Percentiles rank a stretch among this genome's conserved stretches.
Conservation (phyloP, 2,797 vertebrate species). For the Tenualosa thibaudeaui region DNA sequence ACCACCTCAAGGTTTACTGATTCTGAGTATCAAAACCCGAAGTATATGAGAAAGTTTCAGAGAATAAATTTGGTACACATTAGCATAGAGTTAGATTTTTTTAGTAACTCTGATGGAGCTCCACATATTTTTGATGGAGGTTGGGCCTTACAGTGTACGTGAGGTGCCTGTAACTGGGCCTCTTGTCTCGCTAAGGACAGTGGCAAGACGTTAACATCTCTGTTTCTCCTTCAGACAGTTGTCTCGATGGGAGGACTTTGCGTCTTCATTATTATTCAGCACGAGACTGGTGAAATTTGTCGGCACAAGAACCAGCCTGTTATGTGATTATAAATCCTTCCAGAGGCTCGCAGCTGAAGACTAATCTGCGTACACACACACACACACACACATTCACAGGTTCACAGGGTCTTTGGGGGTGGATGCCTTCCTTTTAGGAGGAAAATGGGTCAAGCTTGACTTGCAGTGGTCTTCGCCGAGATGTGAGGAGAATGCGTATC, state of each 20-base stretch:
- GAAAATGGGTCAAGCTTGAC: constrained; percentile 42
- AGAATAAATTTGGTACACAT: neutral
- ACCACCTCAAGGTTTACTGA: neutral
- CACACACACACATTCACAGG: neutral
- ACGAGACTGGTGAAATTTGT: constrained; percentile 55
- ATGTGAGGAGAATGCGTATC: constrained; percentile 18
- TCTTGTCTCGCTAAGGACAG: neutral
- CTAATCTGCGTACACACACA: constrained; percentile 39
- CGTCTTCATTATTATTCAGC: constrained; percentile 68
- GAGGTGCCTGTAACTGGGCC: neutral
- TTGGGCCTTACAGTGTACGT: neutral
- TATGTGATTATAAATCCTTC: constrained; percentile 59
- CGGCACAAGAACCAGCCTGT: constrained; percentile 54
- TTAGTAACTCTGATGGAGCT: neutral
- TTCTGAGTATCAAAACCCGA: neutral
- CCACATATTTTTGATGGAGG: neutral
- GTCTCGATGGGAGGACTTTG: constrained; percentile 64
- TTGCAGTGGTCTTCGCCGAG: constrained; percentile 44
- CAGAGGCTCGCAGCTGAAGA: constrained; percentile 33
- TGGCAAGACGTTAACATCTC: constrained; percentile 40
- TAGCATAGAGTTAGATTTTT: neutral
- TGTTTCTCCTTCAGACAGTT: constrained; percentile 51
- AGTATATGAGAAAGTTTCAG: neutral
- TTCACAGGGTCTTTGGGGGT: constrained; percentile 4
- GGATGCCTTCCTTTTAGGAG: neutral